Percentiles rank a stretch among this genome's conserved stretches.
phyloP scores from a whole-genome alignment of 2,797 vertebrate species.

The Smutsia temminckii region DNA sequence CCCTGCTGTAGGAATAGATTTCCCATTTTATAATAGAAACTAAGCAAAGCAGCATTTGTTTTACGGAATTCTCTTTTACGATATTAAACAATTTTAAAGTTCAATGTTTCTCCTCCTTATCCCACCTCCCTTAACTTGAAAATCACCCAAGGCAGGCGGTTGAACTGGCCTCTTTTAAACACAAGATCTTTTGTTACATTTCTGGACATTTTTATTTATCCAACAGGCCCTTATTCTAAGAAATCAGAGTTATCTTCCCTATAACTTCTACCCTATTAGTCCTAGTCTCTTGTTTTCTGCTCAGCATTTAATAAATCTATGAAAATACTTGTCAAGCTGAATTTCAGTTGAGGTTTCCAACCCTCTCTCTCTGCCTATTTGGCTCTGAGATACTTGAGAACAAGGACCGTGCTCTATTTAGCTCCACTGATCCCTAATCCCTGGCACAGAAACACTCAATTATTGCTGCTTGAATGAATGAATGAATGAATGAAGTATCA shows the following conservation, averaged over 20 bases:
- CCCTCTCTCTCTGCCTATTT: not conserved
- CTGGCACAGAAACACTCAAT: not conserved
- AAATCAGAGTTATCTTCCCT: slow-evolving; percentile 20
- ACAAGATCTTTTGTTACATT: slow-evolving; percentile 17
- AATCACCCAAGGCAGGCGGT: not conserved
- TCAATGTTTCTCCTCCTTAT: not conserved
- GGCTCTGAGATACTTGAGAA: not conserved
- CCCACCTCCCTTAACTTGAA: not conserved
- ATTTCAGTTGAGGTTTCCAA: not conserved
- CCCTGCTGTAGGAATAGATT: not conserved
- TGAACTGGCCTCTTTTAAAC: slow-evolving; percentile 15
- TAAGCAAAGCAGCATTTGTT: not conserved
- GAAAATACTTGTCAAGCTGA: slow-evolving; percentile 25
- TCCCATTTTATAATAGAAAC: not conserved
- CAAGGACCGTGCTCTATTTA: not conserved
- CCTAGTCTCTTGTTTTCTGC: not conserved
- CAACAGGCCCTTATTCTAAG: not conserved
- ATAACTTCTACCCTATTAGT: not conserved
- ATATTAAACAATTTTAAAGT: not conserved
- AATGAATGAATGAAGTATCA: not conserved
- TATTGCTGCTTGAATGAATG: not conserved
- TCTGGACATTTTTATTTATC: not conserved
- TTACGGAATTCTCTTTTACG: not conserved
- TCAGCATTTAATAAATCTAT: not conserved
- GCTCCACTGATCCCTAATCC: not conserved